These are phyloP conservation scores for Chesias legatella DNA, from an alignment of 2,888 invertebrate species.

Conservation along the genomic window DNA sequence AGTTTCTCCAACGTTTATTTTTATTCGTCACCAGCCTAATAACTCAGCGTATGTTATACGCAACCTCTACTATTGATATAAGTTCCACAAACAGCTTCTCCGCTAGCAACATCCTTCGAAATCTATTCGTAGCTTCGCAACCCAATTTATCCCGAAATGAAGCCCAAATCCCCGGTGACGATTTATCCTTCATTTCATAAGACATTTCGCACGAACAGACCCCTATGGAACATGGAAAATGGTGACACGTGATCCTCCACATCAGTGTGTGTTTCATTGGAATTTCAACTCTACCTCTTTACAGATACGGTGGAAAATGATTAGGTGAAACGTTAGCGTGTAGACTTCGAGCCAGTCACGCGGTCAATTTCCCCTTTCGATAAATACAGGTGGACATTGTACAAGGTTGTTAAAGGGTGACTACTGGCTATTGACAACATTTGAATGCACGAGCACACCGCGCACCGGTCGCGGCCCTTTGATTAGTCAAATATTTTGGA, in stretches of 20 bases:
- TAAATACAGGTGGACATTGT: slow-evolving; percentile 25
- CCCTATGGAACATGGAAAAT: slow-evolving; percentile 46
- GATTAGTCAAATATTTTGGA: slow-evolving; percentile 9
- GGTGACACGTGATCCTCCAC: slow-evolving; percentile 42
- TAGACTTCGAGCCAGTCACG: slow-evolving; percentile 39
- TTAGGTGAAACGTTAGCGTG: slow-evolving; percentile 12
- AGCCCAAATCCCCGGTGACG: slow-evolving; percentile 45
- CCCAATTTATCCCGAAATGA: slow-evolving; percentile 28
- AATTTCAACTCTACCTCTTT: slow-evolving; percentile 28
- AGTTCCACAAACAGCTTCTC: too few relatives aligned
- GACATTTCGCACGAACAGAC: slow-evolving; percentile 56
- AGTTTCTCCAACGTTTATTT: too few relatives aligned
- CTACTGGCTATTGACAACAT: slow-evolving; percentile 28
- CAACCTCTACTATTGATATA: too few relatives aligned
- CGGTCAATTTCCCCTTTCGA: slow-evolving; percentile 52
- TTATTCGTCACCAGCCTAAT: too few relatives aligned
- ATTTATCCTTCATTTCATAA: slow-evolving; percentile 57
- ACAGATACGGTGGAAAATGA: slow-evolving; percentile 26
- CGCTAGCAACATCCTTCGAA: neutral
- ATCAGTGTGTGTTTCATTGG: slow-evolving; percentile 9
- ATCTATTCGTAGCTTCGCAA: slow-evolving; percentile 13
- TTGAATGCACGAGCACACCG: slow-evolving; percentile 13
- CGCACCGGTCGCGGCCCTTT: slow-evolving; percentile 5
- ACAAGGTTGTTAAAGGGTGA: slow-evolving; percentile 15
- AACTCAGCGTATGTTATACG: too few relatives aligned